A percentile compares a stretch with the other conserved stretches of the same genome.
Evolutionary conservation across 2,113 vertebrate species (phyloP).

Genomic region (Empidonax alnorum): DNA sequence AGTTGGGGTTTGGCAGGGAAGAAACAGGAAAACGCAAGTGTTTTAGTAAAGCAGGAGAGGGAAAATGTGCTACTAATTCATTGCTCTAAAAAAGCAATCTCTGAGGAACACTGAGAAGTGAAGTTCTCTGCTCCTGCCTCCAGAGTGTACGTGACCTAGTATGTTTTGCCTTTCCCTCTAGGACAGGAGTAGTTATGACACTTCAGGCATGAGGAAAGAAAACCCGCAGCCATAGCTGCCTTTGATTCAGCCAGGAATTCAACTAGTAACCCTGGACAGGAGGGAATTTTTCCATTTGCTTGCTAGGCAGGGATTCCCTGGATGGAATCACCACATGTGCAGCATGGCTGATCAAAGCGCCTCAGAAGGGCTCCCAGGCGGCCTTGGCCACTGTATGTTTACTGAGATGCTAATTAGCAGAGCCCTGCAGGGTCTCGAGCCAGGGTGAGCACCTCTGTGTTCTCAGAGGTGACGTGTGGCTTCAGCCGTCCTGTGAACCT

Average conservation of each 20-base stretch:
- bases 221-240: not conserved
- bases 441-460: not conserved
- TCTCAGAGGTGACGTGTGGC: conserved; percentile 16
- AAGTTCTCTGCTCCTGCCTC: not conserved
- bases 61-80: not conserved
- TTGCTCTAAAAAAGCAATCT: not conserved
- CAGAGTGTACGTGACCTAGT: not conserved
- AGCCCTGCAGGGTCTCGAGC: not conserved
- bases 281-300: not conserved
- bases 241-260: not conserved
- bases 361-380: not conserved
- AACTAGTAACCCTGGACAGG: not conserved
- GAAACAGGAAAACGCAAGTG: not conserved
- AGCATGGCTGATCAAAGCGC: not conserved
- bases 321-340: not conserved
- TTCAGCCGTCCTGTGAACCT: not conserved
- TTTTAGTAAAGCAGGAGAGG: not conserved
- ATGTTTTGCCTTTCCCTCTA: not conserved
- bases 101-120: not conserved
- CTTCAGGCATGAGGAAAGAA: not conserved
- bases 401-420: not conserved
- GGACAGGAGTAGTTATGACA: not conserved
- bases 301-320: not conserved
- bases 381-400: not conserved
- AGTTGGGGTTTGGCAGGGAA: not conserved